Evolutionary conservation across 2,888 invertebrate species (phyloP).

Genomic region (Morpho helenor): DNA sequence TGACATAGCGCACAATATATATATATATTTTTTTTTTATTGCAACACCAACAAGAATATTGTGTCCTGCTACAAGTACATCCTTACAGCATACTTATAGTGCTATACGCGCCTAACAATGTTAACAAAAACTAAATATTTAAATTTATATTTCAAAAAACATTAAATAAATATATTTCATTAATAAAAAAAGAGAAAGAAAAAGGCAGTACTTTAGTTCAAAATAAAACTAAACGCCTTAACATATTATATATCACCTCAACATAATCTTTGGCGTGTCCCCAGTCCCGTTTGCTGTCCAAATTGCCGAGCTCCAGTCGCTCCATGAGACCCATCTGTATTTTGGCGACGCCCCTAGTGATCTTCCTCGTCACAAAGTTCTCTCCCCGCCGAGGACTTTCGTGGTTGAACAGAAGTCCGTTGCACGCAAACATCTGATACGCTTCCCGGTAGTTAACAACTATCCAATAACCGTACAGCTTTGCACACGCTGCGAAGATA

Average conservation of each 20-base stretch:
- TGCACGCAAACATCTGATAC: conserved; percentile 96
- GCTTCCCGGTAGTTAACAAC: conserved; percentile 97
- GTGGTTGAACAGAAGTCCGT: conserved; percentile 97
- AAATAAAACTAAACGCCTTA: no score
- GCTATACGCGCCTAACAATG: no score
- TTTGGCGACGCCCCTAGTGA: conserved; percentile 98
- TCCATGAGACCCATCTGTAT: conserved; percentile 93
- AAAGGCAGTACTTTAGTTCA: no score
- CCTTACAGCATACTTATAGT: no score
- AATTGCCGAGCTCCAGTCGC: conserved; percentile 92
- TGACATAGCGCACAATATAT: no score
- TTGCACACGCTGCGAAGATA: conserved; percentile 88
- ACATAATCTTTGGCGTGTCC: conserved; percentile 98
- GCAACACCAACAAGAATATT: no score
- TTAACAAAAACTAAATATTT: no score
- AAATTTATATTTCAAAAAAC: no score
- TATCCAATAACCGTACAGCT: conserved; percentile 97
- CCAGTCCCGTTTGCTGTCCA: conserved; percentile 98
- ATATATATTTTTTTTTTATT: no score
- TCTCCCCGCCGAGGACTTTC: conserved; percentile 97
- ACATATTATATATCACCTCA: conserved; percentile 82
- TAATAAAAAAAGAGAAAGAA: no score
- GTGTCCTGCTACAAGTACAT: no score
- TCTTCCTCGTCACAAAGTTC: conserved; percentile 99
- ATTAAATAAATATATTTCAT: no score